Evolutionary conservation across 2,888 invertebrate genomes (phyloP), one percentile per base, ranked within the genome.

Genomic region (Parapristionchus giblindavisi): DNA sequence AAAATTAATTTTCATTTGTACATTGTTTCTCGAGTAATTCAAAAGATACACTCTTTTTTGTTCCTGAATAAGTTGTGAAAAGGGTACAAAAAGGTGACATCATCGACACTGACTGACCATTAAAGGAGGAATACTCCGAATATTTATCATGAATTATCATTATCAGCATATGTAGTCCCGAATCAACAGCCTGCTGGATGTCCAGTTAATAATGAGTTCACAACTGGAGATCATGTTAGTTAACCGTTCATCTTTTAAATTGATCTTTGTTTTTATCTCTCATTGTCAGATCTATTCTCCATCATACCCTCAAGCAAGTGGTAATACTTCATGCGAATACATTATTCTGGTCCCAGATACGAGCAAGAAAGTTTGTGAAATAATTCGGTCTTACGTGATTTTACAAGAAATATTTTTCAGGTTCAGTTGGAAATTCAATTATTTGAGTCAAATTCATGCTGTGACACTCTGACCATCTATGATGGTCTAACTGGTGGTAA

Each of bases 211-310:
- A 56, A 27, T 8, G 36, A 68, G 36, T 68, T 52, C 21, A 38
- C 51, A 3, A 34, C 51, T 21, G 68, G 68, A 68, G 68, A 68
- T 6, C 51, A 68, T 34, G 68, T 66, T 11, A 61, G 34, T 21
- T n/a, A n/a, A n/a, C n/a, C n/a, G n/a, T n/a, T 52, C 3, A 6
- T 8, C 52, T 52, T 21, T 11, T 24, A 54, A 54, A 27, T 52
- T 52, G 52, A 6, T 24, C n/a, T n/a, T n/a, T n/a, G n/a, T n/a
- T n/a, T n/a, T n/a, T n/a, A n/a, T n/a, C n/a, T 14, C 24, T 21
- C 34, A 1, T n/a, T 43, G 27, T 8, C 36, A 68, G 68, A 68
- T 68, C n/a, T 68, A 36, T 52, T 68, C 68, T n/a, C 68, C 68
- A 3, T 24, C 68, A 17, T 68, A 52, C 36, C 68, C 68, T 36